Evolutionary conservation across 2,113 vertebrate species (phyloP).

Genomic region (Hoplias malabaricus): DNA sequence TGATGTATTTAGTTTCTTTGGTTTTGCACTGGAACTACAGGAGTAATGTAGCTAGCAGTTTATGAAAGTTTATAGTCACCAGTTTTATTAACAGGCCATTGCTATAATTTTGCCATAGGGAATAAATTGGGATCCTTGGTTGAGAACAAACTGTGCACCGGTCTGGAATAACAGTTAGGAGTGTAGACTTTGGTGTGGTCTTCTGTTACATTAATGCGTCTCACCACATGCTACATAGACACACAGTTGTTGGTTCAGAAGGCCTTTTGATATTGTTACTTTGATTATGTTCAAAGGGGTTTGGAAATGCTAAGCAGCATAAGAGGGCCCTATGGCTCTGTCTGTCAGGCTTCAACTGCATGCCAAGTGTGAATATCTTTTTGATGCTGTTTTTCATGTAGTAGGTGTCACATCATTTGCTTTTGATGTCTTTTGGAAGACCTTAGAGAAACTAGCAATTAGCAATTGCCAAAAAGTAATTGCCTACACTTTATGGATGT

Average conservation of each 20-base stretch:
- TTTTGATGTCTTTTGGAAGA: neutral
- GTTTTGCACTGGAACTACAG: neutral
- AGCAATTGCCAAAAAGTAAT: neutral
- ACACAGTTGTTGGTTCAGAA: neutral
- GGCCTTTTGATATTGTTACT: neutral
- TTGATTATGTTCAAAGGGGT: slow-evolving; percentile 19
- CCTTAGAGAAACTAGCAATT: too few relatives aligned
- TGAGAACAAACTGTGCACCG: neutral
- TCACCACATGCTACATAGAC: neutral
- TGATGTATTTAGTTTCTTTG: neutral
- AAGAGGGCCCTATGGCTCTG: neutral
- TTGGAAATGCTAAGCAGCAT: slow-evolving; percentile 16
- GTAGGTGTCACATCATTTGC: neutral
- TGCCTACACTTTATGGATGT: too few relatives aligned
- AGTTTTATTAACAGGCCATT: neutral
- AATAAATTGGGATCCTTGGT: too few relatives aligned
- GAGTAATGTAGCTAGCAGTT: neutral
- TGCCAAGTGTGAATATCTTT: slow-evolving; percentile 11
- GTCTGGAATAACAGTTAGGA: neutral
- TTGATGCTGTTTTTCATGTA: neutral
- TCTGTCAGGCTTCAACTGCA: neutral
- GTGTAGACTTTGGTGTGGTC: neutral
- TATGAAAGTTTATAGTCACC: neutral
- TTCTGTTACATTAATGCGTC: neutral
- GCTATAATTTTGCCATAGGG: too few relatives aligned